These are phyloP conservation scores for Philhelius pedissequus DNA, from an alignment of 2,888 invertebrate species.

Conservation along the genomic window DNA sequence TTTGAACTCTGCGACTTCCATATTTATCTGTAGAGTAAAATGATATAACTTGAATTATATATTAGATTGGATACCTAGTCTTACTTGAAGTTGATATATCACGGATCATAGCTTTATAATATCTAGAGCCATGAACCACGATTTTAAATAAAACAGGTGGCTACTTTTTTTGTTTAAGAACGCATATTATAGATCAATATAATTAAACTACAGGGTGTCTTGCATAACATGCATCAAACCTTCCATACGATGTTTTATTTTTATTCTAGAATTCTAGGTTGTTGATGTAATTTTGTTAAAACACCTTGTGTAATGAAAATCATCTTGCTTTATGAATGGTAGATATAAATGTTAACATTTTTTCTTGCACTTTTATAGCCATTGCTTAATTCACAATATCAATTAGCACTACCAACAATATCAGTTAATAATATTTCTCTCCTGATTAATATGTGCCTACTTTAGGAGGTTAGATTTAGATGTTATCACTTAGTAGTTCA, in stretches of 20 bases:
- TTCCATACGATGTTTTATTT: too few relatives aligned
- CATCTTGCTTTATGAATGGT: conserved; percentile 20
- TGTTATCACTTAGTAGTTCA: neutral
- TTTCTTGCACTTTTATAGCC: conserved; percentile 46
- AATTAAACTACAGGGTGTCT: neutral
- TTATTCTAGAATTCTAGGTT: too few relatives aligned
- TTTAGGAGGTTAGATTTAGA: neutral
- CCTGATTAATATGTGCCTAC: conserved; percentile 18
- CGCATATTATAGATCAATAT: neutral
- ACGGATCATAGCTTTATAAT: too few relatives aligned
- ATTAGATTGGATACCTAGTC: too few relatives aligned
- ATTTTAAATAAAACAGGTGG: conserved; percentile 8
- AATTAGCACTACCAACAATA: neutral
- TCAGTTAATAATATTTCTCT: conserved; percentile 20
- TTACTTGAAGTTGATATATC: neutral
- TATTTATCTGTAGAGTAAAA: conserved; percentile 78
- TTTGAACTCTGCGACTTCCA: conserved; percentile 91
- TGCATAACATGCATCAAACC: too few relatives aligned
- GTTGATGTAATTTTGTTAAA: too few relatives aligned
- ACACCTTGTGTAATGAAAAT: neutral
- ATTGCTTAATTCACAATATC: neutral
- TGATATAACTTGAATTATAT: neutral
- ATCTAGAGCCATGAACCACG: conserved; percentile 23
- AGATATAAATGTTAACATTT: neutral
- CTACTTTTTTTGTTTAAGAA: neutral